Evolutionary conservation across 2,797 vertebrate genomes (phyloP).

Genomic region (Ceryle rudis): DNA sequence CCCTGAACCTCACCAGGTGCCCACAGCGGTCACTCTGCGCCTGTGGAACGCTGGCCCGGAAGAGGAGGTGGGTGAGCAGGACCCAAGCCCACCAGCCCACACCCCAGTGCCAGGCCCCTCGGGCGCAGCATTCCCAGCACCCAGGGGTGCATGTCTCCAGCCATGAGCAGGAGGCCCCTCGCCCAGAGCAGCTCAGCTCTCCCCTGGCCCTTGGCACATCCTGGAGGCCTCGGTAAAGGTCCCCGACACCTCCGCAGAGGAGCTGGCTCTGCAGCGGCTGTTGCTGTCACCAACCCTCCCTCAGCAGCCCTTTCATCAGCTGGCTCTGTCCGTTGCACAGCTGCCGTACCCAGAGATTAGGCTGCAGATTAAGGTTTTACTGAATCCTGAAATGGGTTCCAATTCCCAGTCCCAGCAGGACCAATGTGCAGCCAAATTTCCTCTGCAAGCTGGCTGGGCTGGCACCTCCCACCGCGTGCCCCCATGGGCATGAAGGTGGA

Average conservation of each 20-base stretch:
- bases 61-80: background rate
- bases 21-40: background rate
- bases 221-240: accelerated
- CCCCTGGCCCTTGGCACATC: background rate
- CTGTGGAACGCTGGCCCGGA: accelerated
- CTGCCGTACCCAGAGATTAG: conserved; percentile 30
- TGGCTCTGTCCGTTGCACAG: background rate
- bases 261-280: background rate
- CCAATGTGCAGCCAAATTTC: background rate
- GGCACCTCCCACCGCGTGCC: background rate
- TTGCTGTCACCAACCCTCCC: background rate
- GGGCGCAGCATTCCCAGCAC: accelerated
- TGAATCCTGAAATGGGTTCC: conserved; percentile 10
- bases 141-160: accelerated
- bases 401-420: background rate
- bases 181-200: background rate
- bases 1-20: background rate
- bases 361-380: conserved; percentile 52
- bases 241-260: background rate
- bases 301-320: background rate
- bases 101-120: background rate
- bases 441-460: background rate
- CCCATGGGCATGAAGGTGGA: background rate
- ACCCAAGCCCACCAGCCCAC: accelerated
- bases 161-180: background rate